A percentile compares a stretch with the other conserved stretches of the same genome.
These are phyloP conservation scores for Toxotes jaculatrix DNA, from an alignment of 2,113 vertebrate species.

Conservation along the genomic window DNA sequence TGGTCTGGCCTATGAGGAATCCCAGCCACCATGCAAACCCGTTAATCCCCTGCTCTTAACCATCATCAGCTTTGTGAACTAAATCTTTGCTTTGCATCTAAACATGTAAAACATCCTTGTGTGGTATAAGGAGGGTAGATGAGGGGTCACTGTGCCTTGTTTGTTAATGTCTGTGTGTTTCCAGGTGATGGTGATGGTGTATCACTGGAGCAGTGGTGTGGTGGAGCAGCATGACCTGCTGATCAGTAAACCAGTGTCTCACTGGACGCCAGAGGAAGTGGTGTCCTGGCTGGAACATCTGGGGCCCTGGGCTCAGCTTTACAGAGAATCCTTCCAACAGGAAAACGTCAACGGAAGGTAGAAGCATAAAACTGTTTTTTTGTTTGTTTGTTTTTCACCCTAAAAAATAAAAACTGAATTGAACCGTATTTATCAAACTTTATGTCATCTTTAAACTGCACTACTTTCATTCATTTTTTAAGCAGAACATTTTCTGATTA, in stretches of 20 bases:
- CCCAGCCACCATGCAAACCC: neutral
- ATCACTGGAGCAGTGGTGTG: slow-evolving; percentile 91
- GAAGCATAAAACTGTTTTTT: neutral
- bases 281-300: slow-evolving; percentile 91
- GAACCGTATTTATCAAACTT: neutral
- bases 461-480: too few relatives aligned
- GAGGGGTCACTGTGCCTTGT: neutral
- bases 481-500: neutral
- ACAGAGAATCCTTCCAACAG: slow-evolving; percentile 88
- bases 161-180: slow-evolving; percentile 12
- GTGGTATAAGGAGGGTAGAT: neutral
- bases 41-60: neutral
- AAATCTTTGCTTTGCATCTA: neutral
- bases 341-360: slow-evolving; percentile 96
- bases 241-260: slow-evolving; percentile 90
- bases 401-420: neutral
- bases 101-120: neutral
- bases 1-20: neutral
- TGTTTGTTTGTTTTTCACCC: neutral
- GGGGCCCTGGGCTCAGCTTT: slow-evolving; percentile 92
- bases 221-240: slow-evolving; percentile 86
- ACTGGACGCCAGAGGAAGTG: slow-evolving; percentile 92
- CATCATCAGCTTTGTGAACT: neutral
- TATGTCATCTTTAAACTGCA: neutral
- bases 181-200: slow-evolving; percentile 92